Conservation (phyloP, 1,140 invertebrate genomes). For the Pseudomyrmex cubaensis region DNA sequence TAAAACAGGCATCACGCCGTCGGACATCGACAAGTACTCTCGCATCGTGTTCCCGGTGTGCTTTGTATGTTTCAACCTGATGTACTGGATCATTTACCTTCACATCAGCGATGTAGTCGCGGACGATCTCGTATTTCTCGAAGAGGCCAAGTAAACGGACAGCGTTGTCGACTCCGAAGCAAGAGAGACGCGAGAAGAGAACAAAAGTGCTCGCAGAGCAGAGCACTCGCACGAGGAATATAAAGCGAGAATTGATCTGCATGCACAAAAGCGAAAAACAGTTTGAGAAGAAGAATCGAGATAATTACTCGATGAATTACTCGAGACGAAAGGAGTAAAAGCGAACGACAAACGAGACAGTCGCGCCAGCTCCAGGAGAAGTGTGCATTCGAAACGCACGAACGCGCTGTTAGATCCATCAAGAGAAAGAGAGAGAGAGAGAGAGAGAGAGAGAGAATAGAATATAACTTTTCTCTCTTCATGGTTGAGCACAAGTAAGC, state of each 20-base stretch:
- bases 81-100: slow-evolving; percentile 99
- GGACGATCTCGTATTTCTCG: slow-evolving; percentile 95
- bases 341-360: slow-evolving; percentile 24
- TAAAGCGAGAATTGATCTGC: slow-evolving; percentile 46
- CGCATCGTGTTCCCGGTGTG: slow-evolving; percentile 98
- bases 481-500: slow-evolving; percentile 18
- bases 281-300: slow-evolving; percentile 33
- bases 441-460: neutral
- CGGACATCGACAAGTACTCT: slow-evolving; percentile 98
- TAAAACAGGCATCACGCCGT: slow-evolving; percentile 92
- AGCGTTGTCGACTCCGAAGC: slow-evolving; percentile 42
- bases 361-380: neutral
- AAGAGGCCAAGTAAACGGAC: slow-evolving; percentile 90
- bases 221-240: slow-evolving; percentile 31
- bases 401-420: neutral
- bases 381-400: slow-evolving; percentile 13
- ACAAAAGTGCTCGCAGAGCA: slow-evolving; percentile 38
- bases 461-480: neutral
- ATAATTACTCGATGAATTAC: slow-evolving; percentile 45
- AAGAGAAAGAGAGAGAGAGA: too few species aligned
- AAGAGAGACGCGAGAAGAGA: neutral
- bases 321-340: slow-evolving; percentile 11
- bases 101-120: slow-evolving; percentile 97
- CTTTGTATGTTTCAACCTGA: slow-evolving; percentile 98
- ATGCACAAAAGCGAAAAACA: neutral